Evolutionary conservation across 1,140 invertebrate species (phyloP).

Genomic region (Paraescarpia echinospica): DNA sequence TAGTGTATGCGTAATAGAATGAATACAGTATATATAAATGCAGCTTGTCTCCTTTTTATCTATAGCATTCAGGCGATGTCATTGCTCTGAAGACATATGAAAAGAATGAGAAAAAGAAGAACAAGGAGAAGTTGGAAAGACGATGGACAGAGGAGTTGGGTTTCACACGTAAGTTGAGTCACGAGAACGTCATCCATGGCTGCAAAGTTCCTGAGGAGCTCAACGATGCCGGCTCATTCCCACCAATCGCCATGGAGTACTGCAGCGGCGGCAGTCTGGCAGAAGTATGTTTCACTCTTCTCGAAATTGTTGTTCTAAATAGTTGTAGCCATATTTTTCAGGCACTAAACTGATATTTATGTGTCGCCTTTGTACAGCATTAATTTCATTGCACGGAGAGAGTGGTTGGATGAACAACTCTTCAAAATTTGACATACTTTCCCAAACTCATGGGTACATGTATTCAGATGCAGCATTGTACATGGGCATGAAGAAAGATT

Average conservation of each 20-base stretch:
- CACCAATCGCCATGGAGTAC: not conserved
- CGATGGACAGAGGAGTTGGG: not conserved
- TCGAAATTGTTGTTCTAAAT: too few relatives aligned
- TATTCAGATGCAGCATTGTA: too few relatives aligned
- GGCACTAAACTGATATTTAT: too few relatives aligned
- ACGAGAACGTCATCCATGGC: not conserved
- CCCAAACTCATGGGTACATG: too few relatives aligned
- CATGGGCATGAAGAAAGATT: too few relatives aligned
- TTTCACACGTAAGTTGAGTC: not conserved
- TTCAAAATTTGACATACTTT: too few relatives aligned
- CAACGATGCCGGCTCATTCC: not conserved
- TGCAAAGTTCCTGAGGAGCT: not conserved
- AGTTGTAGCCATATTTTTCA: too few relatives aligned
- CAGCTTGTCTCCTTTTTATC: not conserved
- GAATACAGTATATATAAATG: too few relatives aligned
- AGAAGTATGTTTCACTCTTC: not conserved
- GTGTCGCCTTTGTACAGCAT: too few relatives aligned
- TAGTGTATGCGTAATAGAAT: too few relatives aligned
- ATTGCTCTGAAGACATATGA: not conserved
- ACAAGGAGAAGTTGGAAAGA: not conserved
- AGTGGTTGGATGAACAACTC: too few relatives aligned
- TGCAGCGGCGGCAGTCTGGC: not conserved
- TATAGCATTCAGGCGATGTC: not conserved
- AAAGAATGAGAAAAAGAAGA: not conserved
- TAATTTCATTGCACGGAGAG: too few relatives aligned